Percentiles rank a stretch among this genome's conserved stretches.
These are phyloP conservation scores for Clangula hyemalis DNA, from an alignment of 2,797 vertebrate genomes.

Conservation along the genomic window DNA sequence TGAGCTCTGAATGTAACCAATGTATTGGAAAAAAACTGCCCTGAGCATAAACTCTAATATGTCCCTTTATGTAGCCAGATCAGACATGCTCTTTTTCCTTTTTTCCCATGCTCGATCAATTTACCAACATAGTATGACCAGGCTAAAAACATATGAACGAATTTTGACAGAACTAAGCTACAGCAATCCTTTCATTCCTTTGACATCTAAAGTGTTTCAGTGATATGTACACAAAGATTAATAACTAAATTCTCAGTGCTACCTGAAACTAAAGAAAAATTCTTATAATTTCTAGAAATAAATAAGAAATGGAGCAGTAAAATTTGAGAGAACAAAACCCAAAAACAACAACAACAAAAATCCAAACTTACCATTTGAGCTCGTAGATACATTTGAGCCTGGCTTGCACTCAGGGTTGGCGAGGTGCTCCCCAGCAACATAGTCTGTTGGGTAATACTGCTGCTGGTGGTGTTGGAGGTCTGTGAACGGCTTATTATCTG, in stretches of 20 bases:
- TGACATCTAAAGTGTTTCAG: neutral
- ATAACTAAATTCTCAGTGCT: neutral
- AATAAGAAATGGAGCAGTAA: neutral
- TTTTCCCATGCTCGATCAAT: neutral
- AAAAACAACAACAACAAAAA: neutral
- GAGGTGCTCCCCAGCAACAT: slow-evolving; percentile 91
- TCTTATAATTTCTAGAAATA: neutral
- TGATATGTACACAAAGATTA: neutral
- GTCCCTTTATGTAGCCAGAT: neutral
- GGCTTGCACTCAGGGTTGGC: slow-evolving; percentile 87
- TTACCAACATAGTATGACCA: neutral
- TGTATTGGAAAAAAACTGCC: neutral
- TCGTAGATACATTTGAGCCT: slow-evolving; percentile 95
- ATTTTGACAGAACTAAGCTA: neutral
- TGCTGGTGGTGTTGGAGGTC: slow-evolving; percentile 85
- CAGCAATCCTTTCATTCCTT: neutral
- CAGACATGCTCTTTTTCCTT: neutral
- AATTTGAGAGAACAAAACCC: accelerated
- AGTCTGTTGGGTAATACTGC: slow-evolving; percentile 91
- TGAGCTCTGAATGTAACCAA: neutral
- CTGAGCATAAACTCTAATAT: neutral
- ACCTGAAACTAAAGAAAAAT: neutral
- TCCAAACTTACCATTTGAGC: slow-evolving; percentile 90
- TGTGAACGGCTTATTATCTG: slow-evolving; percentile 90
- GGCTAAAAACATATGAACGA: neutral